These are phyloP conservation scores for Prosapia bicincta DNA, from an alignment of 2,888 invertebrate genomes.

Conservation along the genomic window DNA sequence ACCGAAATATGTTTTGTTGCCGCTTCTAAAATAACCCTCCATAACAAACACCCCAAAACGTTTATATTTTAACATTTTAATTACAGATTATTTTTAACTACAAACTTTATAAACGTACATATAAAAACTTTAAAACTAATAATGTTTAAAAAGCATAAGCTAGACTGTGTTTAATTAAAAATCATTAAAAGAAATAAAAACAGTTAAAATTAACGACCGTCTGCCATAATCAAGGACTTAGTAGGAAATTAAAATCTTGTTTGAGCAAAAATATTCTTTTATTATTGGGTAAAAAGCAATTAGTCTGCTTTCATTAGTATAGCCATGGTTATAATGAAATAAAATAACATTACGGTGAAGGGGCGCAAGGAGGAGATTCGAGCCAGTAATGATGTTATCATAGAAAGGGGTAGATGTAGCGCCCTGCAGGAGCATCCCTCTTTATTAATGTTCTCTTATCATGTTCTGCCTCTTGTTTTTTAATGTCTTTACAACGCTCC, in stretches of 20 bases:
- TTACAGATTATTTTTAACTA: too few species aligned
- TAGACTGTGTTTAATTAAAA: too few species aligned
- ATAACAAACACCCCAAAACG: too few species aligned
- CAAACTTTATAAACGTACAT: too few species aligned
- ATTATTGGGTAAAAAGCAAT: slow-evolving; percentile 3
- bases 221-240: not conserved
- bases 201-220: not conserved
- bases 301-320: slow-evolving; percentile 11
- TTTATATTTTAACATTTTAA: too few species aligned
- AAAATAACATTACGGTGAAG: not conserved
- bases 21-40: too few species aligned
- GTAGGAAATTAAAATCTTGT: not conserved
- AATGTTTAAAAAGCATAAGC: too few species aligned
- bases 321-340: slow-evolving; percentile 7
- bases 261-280: not conserved
- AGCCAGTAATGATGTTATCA: slow-evolving; percentile 25
- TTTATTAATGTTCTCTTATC: slow-evolving; percentile 38
- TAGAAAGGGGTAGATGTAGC: slow-evolving; percentile 11
- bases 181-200: not conserved
- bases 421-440: slow-evolving; percentile 25
- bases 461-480: slow-evolving; percentile 32
- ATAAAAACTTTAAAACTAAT: too few species aligned
- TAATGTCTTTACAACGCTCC: slow-evolving; percentile 33
- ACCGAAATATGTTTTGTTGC: too few species aligned
- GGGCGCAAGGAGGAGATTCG: not conserved